A percentile compares a stretch with the other conserved stretches of the same genome.
phyloP scores from a whole-genome alignment of 2,797 vertebrate species.

The Uromys caudimaculatus region DNA sequence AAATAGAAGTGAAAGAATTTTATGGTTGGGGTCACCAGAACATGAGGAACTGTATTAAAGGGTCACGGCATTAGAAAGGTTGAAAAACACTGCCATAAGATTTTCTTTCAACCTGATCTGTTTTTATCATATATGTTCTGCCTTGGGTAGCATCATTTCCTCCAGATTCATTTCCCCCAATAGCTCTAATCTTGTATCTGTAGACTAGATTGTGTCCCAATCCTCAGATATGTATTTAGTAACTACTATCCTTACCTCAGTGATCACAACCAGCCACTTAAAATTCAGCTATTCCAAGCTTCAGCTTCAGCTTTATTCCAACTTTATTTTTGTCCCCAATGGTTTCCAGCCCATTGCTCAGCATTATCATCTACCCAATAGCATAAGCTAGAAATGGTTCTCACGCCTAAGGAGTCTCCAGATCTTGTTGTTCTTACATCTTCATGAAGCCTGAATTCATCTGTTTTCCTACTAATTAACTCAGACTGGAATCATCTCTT shows the following conservation, averaged over 20 bases:
- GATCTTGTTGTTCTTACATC: background rate
- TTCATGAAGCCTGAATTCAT: conserved; percentile 23
- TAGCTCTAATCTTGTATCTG: conserved; percentile 16
- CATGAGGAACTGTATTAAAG: background rate
- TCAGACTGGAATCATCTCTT: conserved; percentile 25
- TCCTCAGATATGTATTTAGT: conserved; percentile 26
- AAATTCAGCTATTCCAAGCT: conserved; percentile 53
- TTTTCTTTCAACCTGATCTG: background rate
- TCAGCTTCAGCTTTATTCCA: conserved; percentile 49
- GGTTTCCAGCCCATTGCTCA: conserved; percentile 9
- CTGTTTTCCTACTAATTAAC: conserved; percentile 12
- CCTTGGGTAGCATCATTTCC: conserved; percentile 3
- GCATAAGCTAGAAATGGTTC: conserved; percentile 18
- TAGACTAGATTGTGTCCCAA: conserved; percentile 11
- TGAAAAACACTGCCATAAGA: background rate
- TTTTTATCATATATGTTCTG: conserved; percentile 29
- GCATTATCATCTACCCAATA: background rate
- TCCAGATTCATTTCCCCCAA: conserved; percentile 20
- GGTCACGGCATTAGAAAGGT: background rate
- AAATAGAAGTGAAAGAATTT: too few species aligned
- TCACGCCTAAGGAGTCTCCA: background rate
- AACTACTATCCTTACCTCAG: background rate
- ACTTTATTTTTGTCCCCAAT: background rate
- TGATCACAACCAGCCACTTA: conserved; percentile 31
- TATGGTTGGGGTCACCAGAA: background rate